Percentiles rank a stretch among this genome's conserved stretches.
These are phyloP conservation scores for Manis crassicaudata DNA, from an alignment of 2,797 vertebrate species.

Conservation along the genomic window DNA sequence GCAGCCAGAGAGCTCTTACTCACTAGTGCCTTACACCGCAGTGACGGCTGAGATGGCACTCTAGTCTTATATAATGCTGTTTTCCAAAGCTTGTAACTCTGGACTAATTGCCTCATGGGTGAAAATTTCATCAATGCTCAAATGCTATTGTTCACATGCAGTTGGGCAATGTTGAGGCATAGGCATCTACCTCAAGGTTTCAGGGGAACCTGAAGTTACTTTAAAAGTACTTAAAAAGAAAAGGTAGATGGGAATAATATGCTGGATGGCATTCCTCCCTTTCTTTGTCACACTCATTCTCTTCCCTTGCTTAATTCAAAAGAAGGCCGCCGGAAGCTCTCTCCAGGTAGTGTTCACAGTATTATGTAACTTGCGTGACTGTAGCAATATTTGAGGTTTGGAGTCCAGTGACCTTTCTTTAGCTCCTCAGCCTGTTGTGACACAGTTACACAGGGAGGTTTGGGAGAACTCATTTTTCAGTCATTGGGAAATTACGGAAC, in stretches of 20 bases:
- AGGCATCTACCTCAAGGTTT: background rate
- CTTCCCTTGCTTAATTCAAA: background rate
- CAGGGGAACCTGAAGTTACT: background rate
- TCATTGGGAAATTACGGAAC: constrained; percentile 13
- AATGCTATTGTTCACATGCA: background rate
- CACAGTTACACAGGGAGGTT: background rate
- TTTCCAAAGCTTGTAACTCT: constrained; percentile 38
- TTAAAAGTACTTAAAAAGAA: constrained; percentile 17
- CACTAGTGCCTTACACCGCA: background rate
- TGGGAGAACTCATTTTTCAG: background rate
- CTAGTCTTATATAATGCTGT: background rate
- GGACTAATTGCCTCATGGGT: background rate
- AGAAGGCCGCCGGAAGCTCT: background rate
- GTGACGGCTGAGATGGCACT: constrained; percentile 26
- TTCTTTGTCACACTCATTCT: background rate
- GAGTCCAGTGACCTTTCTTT: constrained; percentile 12
- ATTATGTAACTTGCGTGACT: background rate
- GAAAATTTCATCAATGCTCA: background rate
- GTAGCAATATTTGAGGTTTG: constrained; percentile 6
- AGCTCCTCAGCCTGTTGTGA: background rate
- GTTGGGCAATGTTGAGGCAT: background rate
- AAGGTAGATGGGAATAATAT: background rate
- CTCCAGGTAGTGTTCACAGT: background rate
- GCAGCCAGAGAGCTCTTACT: constrained; percentile 1
- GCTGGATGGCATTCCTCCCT: background rate